Evolutionary conservation across 1,140 invertebrate species (phyloP).

Genomic region (Leptopilina clavipes): DNA sequence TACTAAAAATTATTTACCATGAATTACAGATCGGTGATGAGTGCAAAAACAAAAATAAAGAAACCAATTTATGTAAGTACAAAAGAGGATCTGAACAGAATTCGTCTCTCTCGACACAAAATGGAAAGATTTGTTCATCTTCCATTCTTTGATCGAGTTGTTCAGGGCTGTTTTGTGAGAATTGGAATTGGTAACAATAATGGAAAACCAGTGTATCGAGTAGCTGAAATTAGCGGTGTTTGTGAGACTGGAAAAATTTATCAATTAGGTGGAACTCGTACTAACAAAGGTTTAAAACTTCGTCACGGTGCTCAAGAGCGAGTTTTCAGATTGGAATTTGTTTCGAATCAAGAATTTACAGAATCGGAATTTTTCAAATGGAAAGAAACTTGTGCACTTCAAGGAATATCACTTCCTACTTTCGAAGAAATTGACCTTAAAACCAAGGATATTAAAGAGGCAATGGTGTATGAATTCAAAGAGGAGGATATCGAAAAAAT

Average conservation of each 20-base stretch:
- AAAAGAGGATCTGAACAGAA: slow-evolving; percentile 90
- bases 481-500: slow-evolving; percentile 89
- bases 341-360: slow-evolving; percentile 97
- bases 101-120: slow-evolving; percentile 93
- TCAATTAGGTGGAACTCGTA: slow-evolving; percentile 90
- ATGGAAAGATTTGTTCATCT: slow-evolving; percentile 96
- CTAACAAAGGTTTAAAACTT: slow-evolving; percentile 89
- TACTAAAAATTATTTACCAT: slow-evolving; percentile 23
- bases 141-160: slow-evolving; percentile 94
- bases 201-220: slow-evolving; percentile 91
- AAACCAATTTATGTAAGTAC: slow-evolving; percentile 81
- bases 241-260: slow-evolving; percentile 98
- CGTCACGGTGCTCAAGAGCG: slow-evolving; percentile 93
- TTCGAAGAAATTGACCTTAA: slow-evolving; percentile 91
- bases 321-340: slow-evolving; percentile 96
- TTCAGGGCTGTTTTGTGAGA: slow-evolving; percentile 94
- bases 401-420: slow-evolving; percentile 87
- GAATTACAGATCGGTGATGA: slow-evolving; percentile 70
- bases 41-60: slow-evolving; percentile 72
- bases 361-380: slow-evolving; percentile 96
- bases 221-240: slow-evolving; percentile 95
- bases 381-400: slow-evolving; percentile 87
- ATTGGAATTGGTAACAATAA: slow-evolving; percentile 97
- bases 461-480: slow-evolving; percentile 92
- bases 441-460: slow-evolving; percentile 90